Percentiles rank a stretch among this genome's conserved stretches.
These are phyloP conservation scores for Misgurnus anguillicaudatus DNA, from an alignment of 2,113 vertebrate genomes.

Conservation along the genomic window DNA sequence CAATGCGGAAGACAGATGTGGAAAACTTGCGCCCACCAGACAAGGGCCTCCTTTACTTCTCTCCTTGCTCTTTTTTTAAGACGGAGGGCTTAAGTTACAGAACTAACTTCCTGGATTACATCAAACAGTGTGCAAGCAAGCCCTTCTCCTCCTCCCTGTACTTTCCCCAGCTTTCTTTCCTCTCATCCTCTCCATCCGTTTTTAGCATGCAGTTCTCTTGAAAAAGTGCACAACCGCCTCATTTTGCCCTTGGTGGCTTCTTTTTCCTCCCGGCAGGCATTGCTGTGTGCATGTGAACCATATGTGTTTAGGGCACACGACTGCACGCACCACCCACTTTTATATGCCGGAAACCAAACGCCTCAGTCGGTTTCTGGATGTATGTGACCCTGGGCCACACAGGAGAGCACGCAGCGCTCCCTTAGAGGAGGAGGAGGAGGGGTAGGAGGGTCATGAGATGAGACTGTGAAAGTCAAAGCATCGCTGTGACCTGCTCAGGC, in stretches of 20 bases:
- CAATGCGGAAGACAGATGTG: constrained; percentile 82
- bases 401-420: neutral
- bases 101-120: constrained; percentile 82
- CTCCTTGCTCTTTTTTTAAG: constrained; percentile 67
- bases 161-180: constrained; percentile 48
- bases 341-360: neutral
- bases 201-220: neutral
- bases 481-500: constrained; percentile 62
- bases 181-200: neutral
- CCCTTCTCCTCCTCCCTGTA: constrained; percentile 26
- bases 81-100: constrained; percentile 76
- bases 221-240: neutral
- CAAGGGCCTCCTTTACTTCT: constrained; percentile 77
- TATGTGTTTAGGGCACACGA: neutral
- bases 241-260: neutral
- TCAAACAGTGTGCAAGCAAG: constrained; percentile 70
- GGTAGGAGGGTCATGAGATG: constrained; percentile 62
- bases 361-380: constrained; percentile 4
- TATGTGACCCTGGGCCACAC: constrained; percentile 7
- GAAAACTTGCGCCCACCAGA: constrained; percentile 75
- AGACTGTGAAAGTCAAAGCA: constrained; percentile 58
- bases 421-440: constrained; percentile 3
- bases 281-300: neutral
- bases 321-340: neutral
- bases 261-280: neutral